Evolutionary conservation across 2,888 invertebrate species (phyloP), one percentile per base, ranked within the genome.

Genomic region (Neoascia interrupta): DNA sequence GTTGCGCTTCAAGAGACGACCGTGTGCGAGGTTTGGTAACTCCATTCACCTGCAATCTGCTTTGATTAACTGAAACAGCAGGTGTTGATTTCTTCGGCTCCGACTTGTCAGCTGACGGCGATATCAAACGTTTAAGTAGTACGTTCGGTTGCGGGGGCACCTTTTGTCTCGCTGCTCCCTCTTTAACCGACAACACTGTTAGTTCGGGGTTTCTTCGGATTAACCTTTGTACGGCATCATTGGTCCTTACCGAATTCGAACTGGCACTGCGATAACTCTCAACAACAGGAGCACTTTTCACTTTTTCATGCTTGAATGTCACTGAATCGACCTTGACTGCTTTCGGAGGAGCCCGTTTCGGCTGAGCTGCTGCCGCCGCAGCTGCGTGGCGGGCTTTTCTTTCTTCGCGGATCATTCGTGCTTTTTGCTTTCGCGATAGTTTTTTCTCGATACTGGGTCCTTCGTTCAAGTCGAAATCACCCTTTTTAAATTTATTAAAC

Each of bases 401-500:
- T 19, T 23, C 5, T 34, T n/a, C 0, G 3, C 13, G 10, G 21
- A 13, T 36, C 2, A 0, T 19, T 28, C 4, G 19, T 10, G 5
- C 10, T 3, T 28, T 4, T n/a, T 36, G 23, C 8, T 28, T 0
- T 1, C 2, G 6, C 23, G 26, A 6, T 16, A 1, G 28, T 13
- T 39, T 45, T 23, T 11, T 2, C 3, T 10, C 26, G n/a, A 2
- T 8, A 2, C 3, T 18, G 1, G 68, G 69, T 19, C 28, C 69
- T 19, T 6, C n/a, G 1, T 6, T 10, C 18, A 76, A 15, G 8
- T 64, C 19, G 0, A 76, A 76, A 5, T 72, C 26, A 4, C 72
- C 76, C 0, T 15, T 6, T 1, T 15, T 28, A 1, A 76, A 76
- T 23, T 72, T 76, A 1, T 3, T 47, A 36, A 21, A 72, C 76